These are phyloP conservation scores for Macrotus californicus DNA, from an alignment of 2,113 vertebrate genomes.

Conservation along the genomic window DNA sequence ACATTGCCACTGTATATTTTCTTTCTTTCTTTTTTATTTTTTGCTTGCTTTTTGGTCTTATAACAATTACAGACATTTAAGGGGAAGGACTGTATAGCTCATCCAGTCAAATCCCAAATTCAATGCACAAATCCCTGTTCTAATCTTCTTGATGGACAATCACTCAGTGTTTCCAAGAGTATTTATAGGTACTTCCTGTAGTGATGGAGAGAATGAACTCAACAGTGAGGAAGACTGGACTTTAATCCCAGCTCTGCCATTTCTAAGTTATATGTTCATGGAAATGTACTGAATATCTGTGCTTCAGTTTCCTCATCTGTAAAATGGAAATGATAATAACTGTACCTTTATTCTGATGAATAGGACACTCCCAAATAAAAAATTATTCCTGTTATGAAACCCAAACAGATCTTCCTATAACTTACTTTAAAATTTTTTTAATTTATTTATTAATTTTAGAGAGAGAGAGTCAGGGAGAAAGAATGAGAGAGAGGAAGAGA, in stretches of 20 bases:
- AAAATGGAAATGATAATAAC: neutral
- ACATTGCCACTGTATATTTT: neutral
- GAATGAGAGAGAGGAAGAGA: too few relatives aligned
- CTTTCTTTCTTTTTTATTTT: neutral
- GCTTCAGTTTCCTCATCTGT: neutral
- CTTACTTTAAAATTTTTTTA: neutral
- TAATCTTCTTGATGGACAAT: accelerated
- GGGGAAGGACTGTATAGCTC: neutral
- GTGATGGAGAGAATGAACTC: neutral
- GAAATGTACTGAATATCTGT: neutral
- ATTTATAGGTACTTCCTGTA: neutral
- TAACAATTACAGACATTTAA: neutral
- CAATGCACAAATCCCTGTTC: neutral
- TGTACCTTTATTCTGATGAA: neutral
- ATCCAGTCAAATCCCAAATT: neutral
- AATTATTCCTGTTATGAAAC: neutral
- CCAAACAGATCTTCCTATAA: neutral
- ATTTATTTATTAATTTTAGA: too few relatives aligned
- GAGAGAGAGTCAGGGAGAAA: too few relatives aligned
- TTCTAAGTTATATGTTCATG: neutral
- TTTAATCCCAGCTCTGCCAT: neutral
- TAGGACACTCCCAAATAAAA: neutral
- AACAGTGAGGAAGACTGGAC: neutral
- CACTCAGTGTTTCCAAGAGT: neutral
- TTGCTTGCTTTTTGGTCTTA: neutral